Base-by-base conservation (phyloP, 2,797 vertebrate species). In the Pteropus rufus region DNA sequence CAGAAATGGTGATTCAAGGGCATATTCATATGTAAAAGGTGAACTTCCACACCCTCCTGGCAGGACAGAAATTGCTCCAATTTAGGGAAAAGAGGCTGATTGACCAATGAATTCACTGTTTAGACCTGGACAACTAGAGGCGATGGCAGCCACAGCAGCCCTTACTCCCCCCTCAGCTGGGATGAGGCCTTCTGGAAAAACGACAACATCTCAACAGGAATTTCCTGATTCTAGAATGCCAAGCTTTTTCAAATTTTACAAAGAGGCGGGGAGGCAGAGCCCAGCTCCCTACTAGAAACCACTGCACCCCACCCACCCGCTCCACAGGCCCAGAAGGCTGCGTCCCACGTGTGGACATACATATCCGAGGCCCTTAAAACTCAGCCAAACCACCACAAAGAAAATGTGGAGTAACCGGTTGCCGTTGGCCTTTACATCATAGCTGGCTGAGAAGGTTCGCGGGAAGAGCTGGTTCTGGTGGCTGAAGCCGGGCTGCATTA, bases 221-320 rank as follows among this genome's bases (percentile, higher is more conserved):
- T 94, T 91, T 96, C 96, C 96, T 76, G 89, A 54, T 58, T 94
- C 44, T 4, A 77, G 89, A 97, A 95, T 60, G 86, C 88, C 92
- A 93, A 41, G 58, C 58, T 82, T 49, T 12, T 70, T 80, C 52
- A 18, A 76, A 83, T 29, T 70, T 46, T 18, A 77, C 81, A 3
- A 5, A 79, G 56, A 56, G 0, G 6, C 67, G 15, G 58, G 56
- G 81, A 72, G 84, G 64, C 69, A 82, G 65, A 21, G 69, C 31
- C 89, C n/a, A 31, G 36, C 36, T 77, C 73, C 62, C 44, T 16
- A 0, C 34, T 10, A 76, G 79, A 60, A 80, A 23, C 19, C 64
- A 0, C 11, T 5, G 36, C 2, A 36, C 39, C 58, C 58, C 62
- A 16, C 58, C 65, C 41, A 23, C 54, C 36, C 41, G 21, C 10